Evolutionary conservation across 1,140 invertebrate species (phyloP), one percentile per base, ranked within the genome.

Genomic region (Cheumatopsyche charites): DNA sequence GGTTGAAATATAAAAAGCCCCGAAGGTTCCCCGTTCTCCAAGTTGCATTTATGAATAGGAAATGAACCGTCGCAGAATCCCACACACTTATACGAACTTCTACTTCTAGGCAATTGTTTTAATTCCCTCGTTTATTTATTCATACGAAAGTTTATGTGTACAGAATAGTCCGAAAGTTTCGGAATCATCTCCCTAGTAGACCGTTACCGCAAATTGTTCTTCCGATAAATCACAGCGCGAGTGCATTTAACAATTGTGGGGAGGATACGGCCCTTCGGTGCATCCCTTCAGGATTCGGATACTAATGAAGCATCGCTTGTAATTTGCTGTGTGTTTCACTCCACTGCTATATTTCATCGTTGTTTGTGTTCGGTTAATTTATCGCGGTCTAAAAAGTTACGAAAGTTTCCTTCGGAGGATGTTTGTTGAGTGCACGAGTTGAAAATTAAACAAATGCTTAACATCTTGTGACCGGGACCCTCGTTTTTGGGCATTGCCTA

Each of bases 171-270:
- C 23, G 19, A 58, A 58, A 58, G 23, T 26, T 47, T 47, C 15
- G 3, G 43, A 47, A 36, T 36, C 29, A 36, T 36, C 29, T 36
- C 29, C 29, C 29, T 36, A n/a, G 3, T 36, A 36, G 29, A 4
- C 9, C 3, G 29, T 36, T 36, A 19, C 55, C 55, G 55, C 55
- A 58, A 68, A 68, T 68, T 68, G 66, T 52, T 45, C 49, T 45
- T 68, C 66, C 66, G 17, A 68, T 68, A 68, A 68, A 68, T 68
- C 66, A 68, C 55, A 55, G 47, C 66, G 15, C 66, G 66, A 68
- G 66, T 68, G 66, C 66, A 68, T 45, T 68, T 68, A 68, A 68
- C 66, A 68, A 68, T 68, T 68, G 66, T 42, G 12, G 3, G 21
- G 17, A 4, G 63, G 19, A 19, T 47, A 19, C 62, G 19, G 21